Base-by-base conservation (phyloP, 2,888 invertebrate species). In the Euzophera pinguis region DNA sequence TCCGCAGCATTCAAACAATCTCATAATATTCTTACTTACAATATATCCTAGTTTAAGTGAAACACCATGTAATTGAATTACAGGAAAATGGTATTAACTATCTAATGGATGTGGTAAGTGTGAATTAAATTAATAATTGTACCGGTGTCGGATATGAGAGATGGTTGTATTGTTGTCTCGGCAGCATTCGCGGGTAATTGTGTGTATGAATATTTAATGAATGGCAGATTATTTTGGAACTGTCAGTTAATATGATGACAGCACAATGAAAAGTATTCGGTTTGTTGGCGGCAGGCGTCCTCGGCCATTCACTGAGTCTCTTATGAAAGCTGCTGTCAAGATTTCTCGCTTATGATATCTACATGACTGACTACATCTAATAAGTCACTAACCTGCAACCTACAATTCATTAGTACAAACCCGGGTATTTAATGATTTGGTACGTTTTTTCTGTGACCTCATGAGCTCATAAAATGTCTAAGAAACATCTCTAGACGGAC, bases 211-310 rank as follows among this genome's bases (percentile, higher is more conserved):
- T 84, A 78, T 79, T 80, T 73, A 85, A 81, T 80, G 79, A 79
- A 82, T 84, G 78, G 82, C 76, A 77, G 80, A 84, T 83, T 88
- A 86, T 84, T 86, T 84, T 81, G 82, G 80, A 84, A 81, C 83
- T 85, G 88, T 85, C 85, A 82, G 83, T 84, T 82, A 79, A 78
- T 73, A 62, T 69, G 81, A 78, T 84, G 88, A 86, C 87, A 87
- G 84, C 79, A 88, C 85, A 88, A 88, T 86, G 80, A 81, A 70
- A 66, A 73, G 73, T 71, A 72, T 81, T 76, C 76, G 77, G 81
- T 71, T 71, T 71, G 71, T 73, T 82, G 81, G 78, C 81, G 73
- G 73, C 73, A 75, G 81, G 78, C 75, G 75, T 71, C 73, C 70
- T 71, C 66, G 64, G 64, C 72, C 66, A 65, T 61, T 67, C 62